Evolutionary conservation across 2,888 invertebrate species (phyloP).

Genomic region (Pyrrhosoma nymphula): DNA sequence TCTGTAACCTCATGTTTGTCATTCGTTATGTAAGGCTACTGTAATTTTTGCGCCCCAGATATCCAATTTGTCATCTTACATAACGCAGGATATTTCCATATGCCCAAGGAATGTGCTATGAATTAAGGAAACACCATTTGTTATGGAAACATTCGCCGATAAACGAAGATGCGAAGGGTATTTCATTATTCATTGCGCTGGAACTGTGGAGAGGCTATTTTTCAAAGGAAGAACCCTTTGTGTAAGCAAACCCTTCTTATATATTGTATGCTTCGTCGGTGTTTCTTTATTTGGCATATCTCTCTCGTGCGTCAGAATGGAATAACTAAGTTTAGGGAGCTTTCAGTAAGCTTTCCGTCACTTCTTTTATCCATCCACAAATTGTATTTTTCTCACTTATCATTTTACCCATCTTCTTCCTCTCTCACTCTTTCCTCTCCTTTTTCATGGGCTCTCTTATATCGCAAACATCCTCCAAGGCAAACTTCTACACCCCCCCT

Average conservation of each 20-base stretch:
- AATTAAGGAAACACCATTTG: too few relatives aligned
- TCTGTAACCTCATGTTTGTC: too few relatives aligned
- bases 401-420: conserved; percentile 6
- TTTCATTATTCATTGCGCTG: not conserved
- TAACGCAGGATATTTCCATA: too few relatives aligned
- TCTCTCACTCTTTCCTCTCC: not conserved
- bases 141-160: too few relatives aligned
- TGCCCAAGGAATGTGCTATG: too few relatives aligned
- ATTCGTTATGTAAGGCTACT: too few relatives aligned
- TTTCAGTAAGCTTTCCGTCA: not conserved
- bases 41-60: too few relatives aligned
- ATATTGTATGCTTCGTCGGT: not conserved
- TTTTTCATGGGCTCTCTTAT: not conserved
- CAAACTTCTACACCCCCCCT: not conserved
- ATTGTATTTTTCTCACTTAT: conserved; percentile 12
- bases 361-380: not conserved
- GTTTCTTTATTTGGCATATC: not conserved
- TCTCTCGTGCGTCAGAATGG: not conserved
- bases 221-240: not conserved
- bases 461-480: not conserved
- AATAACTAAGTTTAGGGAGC: not conserved
- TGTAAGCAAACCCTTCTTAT: not conserved
- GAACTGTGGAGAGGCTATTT: not conserved
- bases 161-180: too few relatives aligned
- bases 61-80: too few relatives aligned